Base-by-base conservation (phyloP, 2,113 vertebrate species). In the Alethe castanea region DNA sequence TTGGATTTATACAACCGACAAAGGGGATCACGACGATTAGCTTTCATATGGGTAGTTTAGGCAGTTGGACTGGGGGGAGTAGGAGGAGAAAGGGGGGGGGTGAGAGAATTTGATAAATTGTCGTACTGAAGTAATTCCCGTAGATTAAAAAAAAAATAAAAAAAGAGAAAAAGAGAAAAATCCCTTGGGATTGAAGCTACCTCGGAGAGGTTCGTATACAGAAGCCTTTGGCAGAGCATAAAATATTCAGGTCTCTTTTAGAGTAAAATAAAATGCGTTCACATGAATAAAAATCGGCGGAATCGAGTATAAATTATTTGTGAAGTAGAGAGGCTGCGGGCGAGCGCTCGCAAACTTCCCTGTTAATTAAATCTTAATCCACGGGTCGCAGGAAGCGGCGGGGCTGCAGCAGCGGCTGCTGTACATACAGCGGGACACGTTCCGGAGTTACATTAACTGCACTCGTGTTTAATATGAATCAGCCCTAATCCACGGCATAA, bases 341-440 rank as follows among this genome's bases (percentile, higher is more conserved):
- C 77, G 54, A 78, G 92, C 44, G 52, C 90, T 76, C 50, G 69
- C 95, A 83, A 96, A 94, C 94, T 94, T 95, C 70, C 66, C 88
- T 86, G 77, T 92, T 97, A 96, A 97, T 97, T 96, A 96, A 97
- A 97, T 93, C 94, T 95, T 94, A 95, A 95, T 94, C 96, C 91
- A 3, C 11, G 82, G 80, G 61, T 59, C 80, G 80, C 88, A 5
- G 96, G 94, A 45, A 93, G 90, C 92, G 47, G 90, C 50, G 76
- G 83, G 65, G 86, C 95, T 65, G 88, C 1, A 10, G 1, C 77
- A 1, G 83, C 92, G 94, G 81, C 94, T 48, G 95, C 91, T 78
- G 82, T 42, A 69, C 80, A 48, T 59, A 72, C 11, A 88, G 91
- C 3, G 86, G 92, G 91, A 87, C 95, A 70, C 88, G 92, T 90